A percentile compares a stretch with the other conserved stretches of the same genome.
Conservation (phyloP, 2,113 vertebrate species). For the Phrynosoma blainvillii region DNA sequence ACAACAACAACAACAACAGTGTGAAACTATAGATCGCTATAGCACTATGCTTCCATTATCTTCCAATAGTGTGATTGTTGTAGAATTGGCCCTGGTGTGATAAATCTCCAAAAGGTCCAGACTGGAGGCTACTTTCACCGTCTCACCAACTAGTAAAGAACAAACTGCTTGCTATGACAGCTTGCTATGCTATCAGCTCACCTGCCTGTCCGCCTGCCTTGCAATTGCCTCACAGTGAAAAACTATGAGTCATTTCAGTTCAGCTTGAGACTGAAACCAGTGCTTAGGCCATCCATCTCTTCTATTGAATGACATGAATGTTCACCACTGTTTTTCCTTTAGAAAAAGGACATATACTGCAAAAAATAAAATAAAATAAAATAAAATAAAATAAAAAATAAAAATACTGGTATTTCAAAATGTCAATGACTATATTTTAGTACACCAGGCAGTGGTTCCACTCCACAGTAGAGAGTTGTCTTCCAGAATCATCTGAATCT, state of each 20-base stretch:
- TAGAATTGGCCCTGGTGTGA: too few relatives aligned
- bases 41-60: too few relatives aligned
- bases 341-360: neutral
- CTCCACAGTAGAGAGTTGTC: conserved; percentile 50
- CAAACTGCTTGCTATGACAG: neutral
- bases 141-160: neutral
- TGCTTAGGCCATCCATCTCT: neutral
- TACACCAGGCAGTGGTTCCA: conserved; percentile 25
- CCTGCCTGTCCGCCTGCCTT: neutral
- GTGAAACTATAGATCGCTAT: too few relatives aligned
- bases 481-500: conserved; percentile 36
- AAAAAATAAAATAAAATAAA: neutral
- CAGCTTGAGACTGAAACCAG: neutral
- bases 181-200: neutral
- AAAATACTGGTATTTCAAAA: conserved; percentile 15
- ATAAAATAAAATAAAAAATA: neutral
- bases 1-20: too few relatives aligned
- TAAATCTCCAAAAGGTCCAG: neutral
- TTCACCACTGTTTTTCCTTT: neutral
- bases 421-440: conserved; percentile 8
- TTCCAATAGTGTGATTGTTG: too few relatives aligned
- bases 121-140: neutral
- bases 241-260: neutral
- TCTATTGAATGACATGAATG: neutral
- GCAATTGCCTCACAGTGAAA: neutral